Evolutionary conservation across 1,140 invertebrate genomes (phyloP), one percentile per base, ranked within the genome.

Genomic region (Chironomus striatipennis): DNA sequence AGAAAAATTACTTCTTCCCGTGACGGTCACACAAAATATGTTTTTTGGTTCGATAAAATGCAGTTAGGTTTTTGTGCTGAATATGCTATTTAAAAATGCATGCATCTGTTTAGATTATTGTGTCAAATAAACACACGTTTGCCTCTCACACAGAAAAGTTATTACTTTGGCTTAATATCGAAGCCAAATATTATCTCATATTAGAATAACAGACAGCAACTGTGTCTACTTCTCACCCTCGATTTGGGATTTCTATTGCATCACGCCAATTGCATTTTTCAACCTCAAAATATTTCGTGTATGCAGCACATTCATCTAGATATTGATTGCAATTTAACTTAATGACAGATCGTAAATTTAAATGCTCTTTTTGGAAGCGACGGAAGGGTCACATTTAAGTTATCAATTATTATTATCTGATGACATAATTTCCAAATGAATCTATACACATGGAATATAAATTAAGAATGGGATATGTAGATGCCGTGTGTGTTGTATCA

Each of bases 81-180:
- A n/a, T 57, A 57, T 57, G 47, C 47, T 15, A 57, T 57, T 57
- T 57, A 57, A 57, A 57, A 57, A 57, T 9, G 12, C 47, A 70
- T 70, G 65, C 65, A 70, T 70, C 65, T 70, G 65, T 70, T 70
- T 70, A 21, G 9, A 18, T 70, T 57, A 7, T 57, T 57, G n/a
- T 70, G 65, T 70, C 65, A 70, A 18, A 70, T 18, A 17, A n/a
- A n/a, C 47, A 34, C 24, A 34, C 47, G n/a, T 57, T 57, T n/a
- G 12, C 5, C 15, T n/a, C 47, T n/a, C 12, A 57, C 10, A 57
- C 43, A 57, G 4, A 57, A 57, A 57, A 34, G 5, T 2, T 34
- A 34, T 34, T 34, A 34, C n/a, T 57, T 12, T 57, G 12, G 47
- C 47, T 57, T 57, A 57, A n/a, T n/a, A 57, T n/a, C 12, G 1